phyloP scores from a whole-genome alignment of 2,113 vertebrate genomes.

The Solea solea region DNA sequence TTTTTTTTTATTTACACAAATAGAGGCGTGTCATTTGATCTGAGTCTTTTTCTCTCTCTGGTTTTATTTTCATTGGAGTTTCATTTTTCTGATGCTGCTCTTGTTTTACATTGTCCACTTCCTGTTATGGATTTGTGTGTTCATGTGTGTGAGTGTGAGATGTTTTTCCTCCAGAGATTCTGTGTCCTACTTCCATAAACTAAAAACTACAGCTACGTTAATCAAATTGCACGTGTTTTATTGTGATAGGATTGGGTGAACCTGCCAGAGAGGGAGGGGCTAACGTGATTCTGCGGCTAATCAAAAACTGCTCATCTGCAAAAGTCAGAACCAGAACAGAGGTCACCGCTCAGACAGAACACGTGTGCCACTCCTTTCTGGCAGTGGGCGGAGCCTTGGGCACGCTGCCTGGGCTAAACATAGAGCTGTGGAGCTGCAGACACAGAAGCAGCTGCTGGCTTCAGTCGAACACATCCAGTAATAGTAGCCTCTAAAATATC shows the following conservation, averaged over 20 bases:
- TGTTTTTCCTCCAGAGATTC: no score
- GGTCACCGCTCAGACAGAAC: slow-evolving; percentile 22
- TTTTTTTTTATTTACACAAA: slow-evolving; percentile 11
- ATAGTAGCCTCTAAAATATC: no score
- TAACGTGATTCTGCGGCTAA: background rate
- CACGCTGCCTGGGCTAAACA: slow-evolving; percentile 47
- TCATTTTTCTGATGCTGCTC: no score
- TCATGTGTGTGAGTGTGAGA: background rate
- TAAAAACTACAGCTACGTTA: no score
- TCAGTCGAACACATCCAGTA: slow-evolving; percentile 55
- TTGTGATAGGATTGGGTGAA: no score
- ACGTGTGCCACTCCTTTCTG: slow-evolving; percentile 8
- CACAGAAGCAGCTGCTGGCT: slow-evolving; percentile 69
- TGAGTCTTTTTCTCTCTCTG: no score
- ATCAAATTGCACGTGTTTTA: no score
- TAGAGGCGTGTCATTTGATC: no score
- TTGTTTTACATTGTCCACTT: no score
- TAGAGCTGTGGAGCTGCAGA: slow-evolving; percentile 48
- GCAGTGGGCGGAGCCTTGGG: slow-evolving; percentile 4
- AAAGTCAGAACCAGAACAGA: slow-evolving; percentile 33
- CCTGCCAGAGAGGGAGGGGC: background rate
- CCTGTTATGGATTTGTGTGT: slow-evolving; percentile 4
- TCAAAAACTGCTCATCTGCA: slow-evolving; percentile 40
- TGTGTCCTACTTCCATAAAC: no score
- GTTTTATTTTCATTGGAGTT: no score